Percentiles rank a stretch among this genome's conserved stretches.
Evolutionary conservation across 2,113 vertebrate genomes (phyloP).

Genomic region (Caranx melampygus): DNA sequence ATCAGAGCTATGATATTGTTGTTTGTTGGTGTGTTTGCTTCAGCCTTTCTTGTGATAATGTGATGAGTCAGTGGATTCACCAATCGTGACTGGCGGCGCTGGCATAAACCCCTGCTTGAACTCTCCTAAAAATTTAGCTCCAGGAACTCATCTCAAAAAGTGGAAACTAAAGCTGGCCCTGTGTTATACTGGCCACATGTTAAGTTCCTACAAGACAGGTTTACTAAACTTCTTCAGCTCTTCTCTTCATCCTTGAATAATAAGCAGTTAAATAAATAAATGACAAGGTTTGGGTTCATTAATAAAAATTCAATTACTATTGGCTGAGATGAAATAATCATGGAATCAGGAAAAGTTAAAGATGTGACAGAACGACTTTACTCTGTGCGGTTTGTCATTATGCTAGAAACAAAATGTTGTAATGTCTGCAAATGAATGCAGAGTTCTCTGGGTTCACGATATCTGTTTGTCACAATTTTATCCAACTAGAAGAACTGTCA

Average conservation of each 20-base stretch:
- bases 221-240: neutral
- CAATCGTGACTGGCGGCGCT: too few relatives aligned
- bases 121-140: neutral
- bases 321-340: conserved; percentile 28
- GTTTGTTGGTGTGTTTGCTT: too few relatives aligned
- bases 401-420: conserved; percentile 17
- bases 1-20: neutral
- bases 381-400: conserved; percentile 23
- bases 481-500: conserved; percentile 41
- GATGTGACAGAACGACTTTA: conserved; percentile 11
- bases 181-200: neutral
- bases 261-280: conserved; percentile 6
- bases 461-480: conserved; percentile 47
- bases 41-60: neutral
- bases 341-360: neutral
- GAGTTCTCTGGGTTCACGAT: conserved; percentile 21
- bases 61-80: neutral
- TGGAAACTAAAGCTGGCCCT: neutral
- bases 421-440: conserved; percentile 33
- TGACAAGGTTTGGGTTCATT: conserved; percentile 14
- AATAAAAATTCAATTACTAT: neutral
- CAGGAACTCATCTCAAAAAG: neutral
- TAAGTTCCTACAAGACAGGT: neutral
- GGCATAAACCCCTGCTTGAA: neutral
- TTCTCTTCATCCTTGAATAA: conserved; percentile 10